Evolutionary conservation across 2,113 vertebrate species (phyloP), one percentile per base, ranked within the genome.

Genomic region (Semnornis frantzii): DNA sequence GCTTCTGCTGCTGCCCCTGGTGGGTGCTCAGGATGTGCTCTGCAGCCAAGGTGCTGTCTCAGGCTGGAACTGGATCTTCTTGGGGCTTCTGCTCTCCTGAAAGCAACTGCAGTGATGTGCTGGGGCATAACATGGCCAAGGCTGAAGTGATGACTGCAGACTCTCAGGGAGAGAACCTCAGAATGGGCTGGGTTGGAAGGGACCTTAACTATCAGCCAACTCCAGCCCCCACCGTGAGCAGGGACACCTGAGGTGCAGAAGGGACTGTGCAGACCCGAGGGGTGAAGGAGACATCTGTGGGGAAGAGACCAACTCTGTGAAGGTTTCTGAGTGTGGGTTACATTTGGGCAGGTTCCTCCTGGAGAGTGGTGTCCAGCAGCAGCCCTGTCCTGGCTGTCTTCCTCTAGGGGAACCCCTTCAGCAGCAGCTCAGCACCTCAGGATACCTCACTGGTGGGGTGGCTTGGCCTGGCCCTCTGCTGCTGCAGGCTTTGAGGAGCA

Each of bases 381-480:
- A 4, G 0, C 5, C 28, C 42, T 3, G 1, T 4, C 39, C 63
- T 44, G 72, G 28, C n/a, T 70, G n/a, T 0, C 1, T 14, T 31
- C 34, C 60, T 54, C 16, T 1, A 1, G 5, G 70, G 30, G 16
- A 46, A 62, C 4, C 8, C 13, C 72, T 48, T n/a, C 8, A 8
- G 6, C 24, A 50, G 59, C 42, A 58, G 39, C 6, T 34, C 31
- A 33, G 4, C 3, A 3, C 13, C 82, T 30, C 73, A 13, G 46
- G 4, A 0, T 6, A 8, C 16, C 62, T n/a, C 0, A 1, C 37
- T 1, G 8, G 27, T 1, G 8, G 6, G 12, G 17, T 8, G 21
- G 21, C 68, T 52, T 0, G 0, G 19, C 2, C 52, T 4, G 66
- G 39, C 42, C 28, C 19, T 0, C 9, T 8, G 28, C 30, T 24